Evolutionary conservation across 2,113 vertebrate species (phyloP).

Genomic region (Plotosus lineatus): DNA sequence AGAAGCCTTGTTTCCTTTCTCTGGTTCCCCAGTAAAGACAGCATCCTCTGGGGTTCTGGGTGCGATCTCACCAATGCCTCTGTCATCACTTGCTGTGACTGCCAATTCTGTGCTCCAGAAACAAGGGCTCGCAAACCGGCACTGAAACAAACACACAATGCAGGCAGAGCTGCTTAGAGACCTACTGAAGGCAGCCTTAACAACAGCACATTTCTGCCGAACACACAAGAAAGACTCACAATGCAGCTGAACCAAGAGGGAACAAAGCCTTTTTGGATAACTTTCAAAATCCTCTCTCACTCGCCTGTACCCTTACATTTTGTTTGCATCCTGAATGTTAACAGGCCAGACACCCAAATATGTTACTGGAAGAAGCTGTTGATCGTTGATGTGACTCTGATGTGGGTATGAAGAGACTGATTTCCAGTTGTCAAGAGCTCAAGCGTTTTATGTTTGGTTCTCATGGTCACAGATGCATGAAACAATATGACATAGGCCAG

Average conservation of each 20-base stretch:
- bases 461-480: slow-evolving; percentile 15
- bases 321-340: slow-evolving; percentile 72
- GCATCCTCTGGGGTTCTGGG: slow-evolving; percentile 77
- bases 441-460: slow-evolving; percentile 16
- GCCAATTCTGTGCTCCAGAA: slow-evolving; percentile 79
- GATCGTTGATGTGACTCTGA: slow-evolving; percentile 72
- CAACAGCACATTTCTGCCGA: slow-evolving; percentile 73
- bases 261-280: slow-evolving; percentile 65
- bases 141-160: slow-evolving; percentile 71
- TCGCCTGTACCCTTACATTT: slow-evolving; percentile 70
- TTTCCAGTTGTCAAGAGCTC: slow-evolving; percentile 62
- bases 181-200: slow-evolving; percentile 65
- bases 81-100: slow-evolving; percentile 81
- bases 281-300: slow-evolving; percentile 67
- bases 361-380: slow-evolving; percentile 74
- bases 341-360: slow-evolving; percentile 72
- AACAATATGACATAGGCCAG: not conserved
- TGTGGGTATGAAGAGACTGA: slow-evolving; percentile 61
- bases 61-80: slow-evolving; percentile 82
- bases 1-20: slow-evolving; percentile 57
- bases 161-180: slow-evolving; percentile 66
- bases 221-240: slow-evolving; percentile 61
- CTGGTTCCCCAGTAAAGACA: slow-evolving; percentile 67
- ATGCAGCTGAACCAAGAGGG: slow-evolving; percentile 68
- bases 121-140: slow-evolving; percentile 74